Evolutionary conservation across 2,888 invertebrate genomes (phyloP).

Genomic region (Cartodere bifasciata): DNA sequence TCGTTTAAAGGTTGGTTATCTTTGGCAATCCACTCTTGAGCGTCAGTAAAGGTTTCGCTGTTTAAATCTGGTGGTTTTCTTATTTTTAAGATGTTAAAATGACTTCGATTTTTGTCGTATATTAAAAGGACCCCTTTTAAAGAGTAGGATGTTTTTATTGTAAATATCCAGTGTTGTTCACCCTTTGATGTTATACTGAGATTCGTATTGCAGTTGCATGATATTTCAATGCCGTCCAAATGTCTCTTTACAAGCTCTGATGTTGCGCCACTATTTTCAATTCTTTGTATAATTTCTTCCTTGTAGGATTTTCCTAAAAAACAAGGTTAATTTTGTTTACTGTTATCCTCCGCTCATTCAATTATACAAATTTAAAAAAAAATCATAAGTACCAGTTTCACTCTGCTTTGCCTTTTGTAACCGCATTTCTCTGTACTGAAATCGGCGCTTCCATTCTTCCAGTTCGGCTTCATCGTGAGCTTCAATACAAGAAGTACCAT

Average conservation of each 20-base stretch:
- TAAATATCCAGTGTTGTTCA: no score
- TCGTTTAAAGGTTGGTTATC: no score
- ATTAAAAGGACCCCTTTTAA: conserved; percentile 51
- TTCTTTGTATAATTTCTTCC: conserved; percentile 54
- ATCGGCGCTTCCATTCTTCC: conserved; percentile 60
- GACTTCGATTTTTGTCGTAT: conserved; percentile 56
- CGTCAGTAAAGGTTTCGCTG: no score
- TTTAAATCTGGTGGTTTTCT: conserved; percentile 20
- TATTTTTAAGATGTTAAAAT: conserved; percentile 47
- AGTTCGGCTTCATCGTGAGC: conserved; percentile 62
- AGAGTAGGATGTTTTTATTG: no score
- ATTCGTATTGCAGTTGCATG: no score
- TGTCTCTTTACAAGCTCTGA: no score
- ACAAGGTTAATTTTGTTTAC: conserved; percentile 2
- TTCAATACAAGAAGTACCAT: conserved; percentile 59
- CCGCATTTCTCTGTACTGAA: conserved; percentile 52
- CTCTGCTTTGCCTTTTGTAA: conserved; percentile 52
- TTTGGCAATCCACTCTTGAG: no score
- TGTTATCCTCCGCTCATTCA: not conserved
- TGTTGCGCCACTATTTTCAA: no score
- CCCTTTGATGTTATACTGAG: no score
- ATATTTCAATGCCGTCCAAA: no score
- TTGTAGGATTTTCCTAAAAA: conserved; percentile 34
- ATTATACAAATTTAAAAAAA: not conserved
- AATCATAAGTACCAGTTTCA: conserved; percentile 26